Percentiles rank a stretch among this genome's conserved stretches.
phyloP scores from a whole-genome alignment of 2,113 vertebrate genomes.

The Xiphias gladius region DNA sequence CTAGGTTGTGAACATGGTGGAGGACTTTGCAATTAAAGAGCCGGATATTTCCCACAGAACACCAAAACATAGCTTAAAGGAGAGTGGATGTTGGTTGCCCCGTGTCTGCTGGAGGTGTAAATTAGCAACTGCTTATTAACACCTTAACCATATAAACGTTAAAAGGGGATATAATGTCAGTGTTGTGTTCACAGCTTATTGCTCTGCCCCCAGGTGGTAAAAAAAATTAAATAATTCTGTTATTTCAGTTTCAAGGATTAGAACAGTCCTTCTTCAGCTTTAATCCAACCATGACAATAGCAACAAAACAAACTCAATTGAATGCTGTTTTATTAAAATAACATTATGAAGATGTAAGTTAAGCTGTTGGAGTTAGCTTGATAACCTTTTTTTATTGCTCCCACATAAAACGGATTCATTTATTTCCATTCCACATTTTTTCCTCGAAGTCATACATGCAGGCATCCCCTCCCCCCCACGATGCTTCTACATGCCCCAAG shows the following conservation, averaged over 20 bases:
- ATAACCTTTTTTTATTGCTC: not conserved
- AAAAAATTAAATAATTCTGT: not conserved
- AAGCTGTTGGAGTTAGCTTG: too few relatives aligned
- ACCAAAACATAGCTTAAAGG: not conserved
- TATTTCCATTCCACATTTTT: not conserved
- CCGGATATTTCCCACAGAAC: not conserved
- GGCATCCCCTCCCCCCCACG: too few relatives aligned
- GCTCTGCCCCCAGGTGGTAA: not conserved
- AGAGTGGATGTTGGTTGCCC: not conserved
- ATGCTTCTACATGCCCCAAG: not conserved
- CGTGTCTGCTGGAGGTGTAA: not conserved
- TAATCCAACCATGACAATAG: not conserved
- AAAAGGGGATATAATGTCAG: not conserved
- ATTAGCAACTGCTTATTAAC: not conserved
- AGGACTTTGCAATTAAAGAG: not conserved
- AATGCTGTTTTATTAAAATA: not conserved
- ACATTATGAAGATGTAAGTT: not conserved
- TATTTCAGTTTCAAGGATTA: not conserved
- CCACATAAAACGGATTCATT: not conserved
- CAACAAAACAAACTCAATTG: not conserved
- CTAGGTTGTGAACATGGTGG: not conserved
- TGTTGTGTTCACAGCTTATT: not conserved
- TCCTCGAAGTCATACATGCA: not conserved
- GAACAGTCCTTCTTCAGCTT: not conserved
- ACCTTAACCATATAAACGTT: not conserved